phyloP scores from a whole-genome alignment of 2,888 invertebrate species.

The Drosophila leonis region DNA sequence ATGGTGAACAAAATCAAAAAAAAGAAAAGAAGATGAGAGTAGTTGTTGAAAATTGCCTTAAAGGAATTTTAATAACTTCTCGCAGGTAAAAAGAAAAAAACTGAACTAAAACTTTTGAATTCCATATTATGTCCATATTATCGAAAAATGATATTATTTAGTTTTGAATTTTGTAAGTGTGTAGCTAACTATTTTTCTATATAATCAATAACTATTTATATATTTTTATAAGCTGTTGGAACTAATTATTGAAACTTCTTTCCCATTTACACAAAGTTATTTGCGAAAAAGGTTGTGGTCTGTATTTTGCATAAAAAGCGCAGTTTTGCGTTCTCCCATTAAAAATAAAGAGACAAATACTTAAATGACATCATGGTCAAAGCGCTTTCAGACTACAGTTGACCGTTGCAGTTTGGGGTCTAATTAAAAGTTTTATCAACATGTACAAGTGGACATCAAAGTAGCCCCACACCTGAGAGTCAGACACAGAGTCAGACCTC shows the following conservation, averaged over 20 bases:
- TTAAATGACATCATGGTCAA: conserved; percentile 20
- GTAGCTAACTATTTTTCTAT: not conserved
- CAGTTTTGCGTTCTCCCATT: conserved; percentile 12
- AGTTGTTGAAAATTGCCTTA: not conserved
- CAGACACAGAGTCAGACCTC: not conserved
- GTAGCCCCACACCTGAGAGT: not conserved
- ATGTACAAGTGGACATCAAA: conserved; percentile 16
- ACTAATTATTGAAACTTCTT: not conserved
- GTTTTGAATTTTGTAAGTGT: not conserved
- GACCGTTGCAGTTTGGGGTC: conserved; percentile 49
- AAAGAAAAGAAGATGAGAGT: not conserved
- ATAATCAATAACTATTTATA: not conserved
- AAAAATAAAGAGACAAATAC: conserved; percentile 50
- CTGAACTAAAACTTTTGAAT: too few species aligned
- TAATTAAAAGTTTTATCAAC: conserved; percentile 60
- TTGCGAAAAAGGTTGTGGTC: not conserved
- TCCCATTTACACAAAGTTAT: not conserved
- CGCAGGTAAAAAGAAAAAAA: not conserved
- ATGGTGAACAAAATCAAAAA: not conserved
- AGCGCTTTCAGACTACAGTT: conserved; percentile 15
- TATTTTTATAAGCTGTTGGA: not conserved
- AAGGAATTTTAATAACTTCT: not conserved
- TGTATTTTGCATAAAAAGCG: not conserved
- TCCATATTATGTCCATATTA: too few species aligned
- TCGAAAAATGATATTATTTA: too few species aligned